Evolutionary conservation across 2,888 invertebrate genomes (phyloP), one percentile per base, ranked within the genome.

Genomic region (Galerucella calmariensis): DNA sequence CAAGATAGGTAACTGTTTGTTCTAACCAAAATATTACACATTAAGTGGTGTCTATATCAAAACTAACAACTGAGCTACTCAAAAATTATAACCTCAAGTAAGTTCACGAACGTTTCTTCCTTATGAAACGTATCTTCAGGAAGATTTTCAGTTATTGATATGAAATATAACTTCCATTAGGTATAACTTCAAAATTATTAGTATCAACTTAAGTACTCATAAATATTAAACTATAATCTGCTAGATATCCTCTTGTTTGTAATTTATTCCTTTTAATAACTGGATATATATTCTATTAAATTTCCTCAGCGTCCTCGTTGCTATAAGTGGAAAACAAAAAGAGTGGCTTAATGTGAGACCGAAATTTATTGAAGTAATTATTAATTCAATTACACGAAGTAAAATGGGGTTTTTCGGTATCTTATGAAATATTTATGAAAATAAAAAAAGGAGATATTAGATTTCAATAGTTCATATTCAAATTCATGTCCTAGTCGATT

Each of bases 261-360:
- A 62, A 62, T 62, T 62, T 62, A 62, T 62, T 62, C 27, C 27
- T 62, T 62, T 24, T 62, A 62, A 62, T 62, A 62, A 62, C 62
- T 14, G 62, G 27, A 24, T 62, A 41, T 27, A 27, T 62, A 35
- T 35, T 62, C 62, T 35, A 62, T 62, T 62, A 35, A 35, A 62
- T 62, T 62, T 62, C 24, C 62, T 62, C 14, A 35, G 41, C 62
- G 27, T n/a, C 35, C 62, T 62, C 10, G 41, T 9, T 27, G 27
- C 5, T 62, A n/a, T 62, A 35, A 62, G 27, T 9, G 14, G n/a
- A n/a, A 62, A 62, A 62, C 41, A 62, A 62, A 62, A 62, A 27
- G 62, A 62, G 27, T 4, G n/a, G 62, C 41, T 27, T 24, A 62
- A 62, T 62, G 62, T 14, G 35, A 14, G 27, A 62, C 35, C 20